Evolutionary conservation across 35 echinoderm and acorn worm species (phyloP).

Genomic region (Patiria miniata): DNA sequence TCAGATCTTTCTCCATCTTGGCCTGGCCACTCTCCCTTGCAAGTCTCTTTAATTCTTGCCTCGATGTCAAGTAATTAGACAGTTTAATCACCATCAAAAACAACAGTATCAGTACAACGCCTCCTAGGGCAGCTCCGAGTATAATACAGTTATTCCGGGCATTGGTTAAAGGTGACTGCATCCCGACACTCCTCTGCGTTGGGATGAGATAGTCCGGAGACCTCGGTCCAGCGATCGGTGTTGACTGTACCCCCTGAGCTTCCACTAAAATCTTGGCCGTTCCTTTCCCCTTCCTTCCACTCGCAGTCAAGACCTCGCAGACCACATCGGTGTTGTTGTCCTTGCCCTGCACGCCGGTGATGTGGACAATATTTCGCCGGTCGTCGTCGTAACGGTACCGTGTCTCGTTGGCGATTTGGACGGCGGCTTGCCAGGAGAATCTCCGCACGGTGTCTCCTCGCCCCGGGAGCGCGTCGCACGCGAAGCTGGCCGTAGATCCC

Average conservation of each 20-base stretch:
- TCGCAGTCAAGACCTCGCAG: background rate
- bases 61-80: no score
- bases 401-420: slow-evolving; percentile 12
- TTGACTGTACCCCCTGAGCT: background rate
- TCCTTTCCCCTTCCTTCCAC: background rate
- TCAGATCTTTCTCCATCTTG: no score
- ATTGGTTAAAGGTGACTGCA: no score
- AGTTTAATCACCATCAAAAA: no score
- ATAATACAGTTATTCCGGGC: no score
- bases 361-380: background rate
- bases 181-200: no score
- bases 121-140: no score
- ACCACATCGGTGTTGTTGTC: background rate
- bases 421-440: slow-evolving; percentile 14
- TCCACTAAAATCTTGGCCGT: background rate
- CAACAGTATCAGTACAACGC: no score
- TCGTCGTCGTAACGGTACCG: background rate
- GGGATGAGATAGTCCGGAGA: background rate
- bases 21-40: no score
- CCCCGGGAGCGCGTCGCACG: background rate
- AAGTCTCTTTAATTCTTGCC: no score
- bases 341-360: background rate
- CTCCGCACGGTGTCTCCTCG: background rate
- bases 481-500: background rate
- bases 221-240: background rate